Conservation (phyloP, 1,140 invertebrate genomes). For the Macrotrachela quadricornifera region DNA sequence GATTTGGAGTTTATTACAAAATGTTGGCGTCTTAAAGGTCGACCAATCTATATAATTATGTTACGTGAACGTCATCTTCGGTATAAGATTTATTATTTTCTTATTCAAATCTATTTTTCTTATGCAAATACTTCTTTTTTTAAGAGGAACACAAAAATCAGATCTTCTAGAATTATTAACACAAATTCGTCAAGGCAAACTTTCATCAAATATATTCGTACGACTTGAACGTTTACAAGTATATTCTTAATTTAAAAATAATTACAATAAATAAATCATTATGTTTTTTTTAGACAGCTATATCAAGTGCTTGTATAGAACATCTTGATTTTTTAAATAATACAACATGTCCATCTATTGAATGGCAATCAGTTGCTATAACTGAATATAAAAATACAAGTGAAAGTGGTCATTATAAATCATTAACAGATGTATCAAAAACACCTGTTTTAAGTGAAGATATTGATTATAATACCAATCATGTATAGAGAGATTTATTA, state of each 20-base stretch:
- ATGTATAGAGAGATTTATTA: too few relatives aligned
- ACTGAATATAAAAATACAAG: too few relatives aligned
- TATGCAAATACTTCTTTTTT: too few relatives aligned
- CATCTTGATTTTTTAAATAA: constrained; percentile 70
- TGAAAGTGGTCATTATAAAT: constrained; percentile 42
- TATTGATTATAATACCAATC: background rate
- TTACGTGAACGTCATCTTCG: constrained; percentile 50
- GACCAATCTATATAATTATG: constrained; percentile 84
- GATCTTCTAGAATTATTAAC: constrained; percentile 89
- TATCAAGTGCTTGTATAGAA: constrained; percentile 24
- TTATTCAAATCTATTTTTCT: too few relatives aligned
- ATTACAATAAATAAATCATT: too few relatives aligned
- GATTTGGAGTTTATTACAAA: constrained; percentile 82
- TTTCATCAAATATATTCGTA: constrained; percentile 51
- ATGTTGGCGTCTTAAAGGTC: constrained; percentile 85
- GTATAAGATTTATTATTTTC: constrained; percentile 9
- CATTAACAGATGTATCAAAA: constrained; percentile 70
- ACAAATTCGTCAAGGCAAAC: constrained; percentile 73
- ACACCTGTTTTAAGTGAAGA: background rate
- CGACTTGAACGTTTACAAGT: constrained; percentile 66
- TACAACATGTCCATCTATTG: constrained; percentile 23
- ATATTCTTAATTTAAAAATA: too few relatives aligned
- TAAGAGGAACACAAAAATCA: too few relatives aligned
- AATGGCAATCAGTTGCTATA: too few relatives aligned
- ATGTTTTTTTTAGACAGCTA: background rate